Evolutionary conservation across 1,140 invertebrate genomes (phyloP).

Genomic region (Lepidurus apus): DNA sequence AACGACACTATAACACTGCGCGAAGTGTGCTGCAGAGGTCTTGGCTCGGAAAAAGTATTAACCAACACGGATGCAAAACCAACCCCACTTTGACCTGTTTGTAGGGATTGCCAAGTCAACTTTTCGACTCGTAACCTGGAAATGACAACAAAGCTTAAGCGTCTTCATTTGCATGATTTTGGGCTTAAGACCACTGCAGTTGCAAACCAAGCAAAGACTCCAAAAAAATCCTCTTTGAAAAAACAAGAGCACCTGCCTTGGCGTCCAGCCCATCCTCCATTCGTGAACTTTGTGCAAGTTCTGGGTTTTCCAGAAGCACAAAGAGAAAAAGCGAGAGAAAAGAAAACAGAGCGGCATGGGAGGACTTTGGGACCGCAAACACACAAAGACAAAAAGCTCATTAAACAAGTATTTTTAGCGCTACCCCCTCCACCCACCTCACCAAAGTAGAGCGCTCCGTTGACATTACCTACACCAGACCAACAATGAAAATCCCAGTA

Average conservation of each 20-base stretch:
- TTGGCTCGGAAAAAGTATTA: too few species aligned
- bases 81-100: background rate
- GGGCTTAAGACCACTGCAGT: background rate
- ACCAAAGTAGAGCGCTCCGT: background rate
- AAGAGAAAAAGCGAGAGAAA: background rate
- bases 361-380: background rate
- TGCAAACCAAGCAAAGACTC: background rate
- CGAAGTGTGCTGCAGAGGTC: too few species aligned
- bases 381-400: constrained; percentile 19
- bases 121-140: background rate
- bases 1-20: background rate
- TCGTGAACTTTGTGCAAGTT: background rate
- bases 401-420: constrained; percentile 1
- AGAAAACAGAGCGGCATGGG: background rate
- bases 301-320: background rate
- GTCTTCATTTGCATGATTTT: constrained; percentile 7
- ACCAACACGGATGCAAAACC: too few species aligned
- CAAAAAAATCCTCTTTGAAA: background rate
- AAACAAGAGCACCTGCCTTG: constrained; percentile 21
- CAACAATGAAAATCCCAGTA: background rate
- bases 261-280: background rate
- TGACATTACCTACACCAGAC: background rate
- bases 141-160: background rate
- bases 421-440: background rate
- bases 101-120: background rate